Base-by-base conservation (phyloP, 2,888 invertebrate genomes). In the Apodemia hepburni region DNA sequence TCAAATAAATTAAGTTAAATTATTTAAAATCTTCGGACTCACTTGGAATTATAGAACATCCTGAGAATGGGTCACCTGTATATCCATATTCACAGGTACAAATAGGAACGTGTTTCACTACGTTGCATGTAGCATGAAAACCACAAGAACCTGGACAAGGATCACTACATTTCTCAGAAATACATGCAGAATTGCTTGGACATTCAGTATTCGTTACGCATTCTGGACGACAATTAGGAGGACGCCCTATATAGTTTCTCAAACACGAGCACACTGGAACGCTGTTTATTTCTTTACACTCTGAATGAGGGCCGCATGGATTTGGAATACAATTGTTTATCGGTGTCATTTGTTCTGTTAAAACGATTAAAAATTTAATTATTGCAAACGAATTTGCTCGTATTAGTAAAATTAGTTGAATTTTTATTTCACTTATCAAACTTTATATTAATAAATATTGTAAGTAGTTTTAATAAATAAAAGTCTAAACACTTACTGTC, bases 1-100 rank as follows among this genome's bases (percentile, higher is more conserved):
- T 2, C 0, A 22, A 12, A 15, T 12, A 6, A 5, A 27, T 27
- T 27, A 2, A 15, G 27, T 54, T 22, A 73, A 29, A 63, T 61
- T 71, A 67, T 72, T 42, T 38, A 27, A 51, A 58, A 47, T 35
- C 17, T 61, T 65, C 67, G 47, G 68, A 92, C 94, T 93, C 86
- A 94, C 94, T 82, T 80, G 91, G 92, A 67, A 86, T 84, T 72
- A 89, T 80, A 72, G 93, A 94, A 80, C 96, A 97, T 75, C 95
- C 95, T 6, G 94, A 93, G 81, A 96, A 96, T 38, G 97, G 96
- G 92, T 97, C 96, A 73, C 97, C 97, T 61, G 95, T 94, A 73
- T 93, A 94, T 65, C 94, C 94, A 58, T 89, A 89, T 68, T 94
- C 92, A 77, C 96, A 97, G 67, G 93, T 93, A 82, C 96, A 96